These are phyloP conservation scores for Pica pica DNA, from an alignment of 2,113 vertebrate species.

Conservation along the genomic window DNA sequence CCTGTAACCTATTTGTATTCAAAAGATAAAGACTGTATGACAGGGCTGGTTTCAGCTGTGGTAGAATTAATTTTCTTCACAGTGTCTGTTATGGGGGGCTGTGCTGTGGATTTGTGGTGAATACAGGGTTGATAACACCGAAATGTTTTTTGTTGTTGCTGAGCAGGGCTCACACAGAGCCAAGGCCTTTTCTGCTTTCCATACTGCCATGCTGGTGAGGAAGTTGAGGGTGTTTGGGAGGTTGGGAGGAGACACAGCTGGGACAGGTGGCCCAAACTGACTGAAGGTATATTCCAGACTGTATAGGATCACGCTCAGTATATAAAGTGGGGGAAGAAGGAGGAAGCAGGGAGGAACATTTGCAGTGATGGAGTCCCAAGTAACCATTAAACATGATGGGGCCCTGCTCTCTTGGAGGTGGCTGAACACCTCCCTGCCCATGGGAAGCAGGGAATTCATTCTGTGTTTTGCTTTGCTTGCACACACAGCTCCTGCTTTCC, in stretches of 20 bases:
- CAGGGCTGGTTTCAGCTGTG: background rate
- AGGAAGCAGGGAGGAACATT: background rate
- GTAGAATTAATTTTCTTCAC: background rate
- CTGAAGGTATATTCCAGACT: background rate
- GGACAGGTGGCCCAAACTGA: background rate
- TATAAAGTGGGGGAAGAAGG: background rate
- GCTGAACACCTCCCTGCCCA: background rate
- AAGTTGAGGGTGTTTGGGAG: background rate
- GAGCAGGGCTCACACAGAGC: background rate
- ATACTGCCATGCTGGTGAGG: fast-evolving
- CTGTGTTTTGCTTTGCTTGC: background rate
- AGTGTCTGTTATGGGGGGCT: background rate
- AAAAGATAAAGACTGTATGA: background rate
- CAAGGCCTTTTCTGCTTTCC: background rate
- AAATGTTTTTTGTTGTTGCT: background rate
- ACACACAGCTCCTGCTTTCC: background rate
- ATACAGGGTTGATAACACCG: fast-evolving
- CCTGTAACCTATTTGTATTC: background rate
- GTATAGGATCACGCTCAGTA: fast-evolving
- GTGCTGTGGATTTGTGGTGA: background rate
- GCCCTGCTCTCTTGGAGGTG: background rate
- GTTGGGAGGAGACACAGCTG: background rate
- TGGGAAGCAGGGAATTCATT: background rate
- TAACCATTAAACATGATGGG: no score
- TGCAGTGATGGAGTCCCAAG: no score